Evolutionary conservation across 2,797 vertebrate genomes (phyloP).

Genomic region (Pitangus sulphuratus): DNA sequence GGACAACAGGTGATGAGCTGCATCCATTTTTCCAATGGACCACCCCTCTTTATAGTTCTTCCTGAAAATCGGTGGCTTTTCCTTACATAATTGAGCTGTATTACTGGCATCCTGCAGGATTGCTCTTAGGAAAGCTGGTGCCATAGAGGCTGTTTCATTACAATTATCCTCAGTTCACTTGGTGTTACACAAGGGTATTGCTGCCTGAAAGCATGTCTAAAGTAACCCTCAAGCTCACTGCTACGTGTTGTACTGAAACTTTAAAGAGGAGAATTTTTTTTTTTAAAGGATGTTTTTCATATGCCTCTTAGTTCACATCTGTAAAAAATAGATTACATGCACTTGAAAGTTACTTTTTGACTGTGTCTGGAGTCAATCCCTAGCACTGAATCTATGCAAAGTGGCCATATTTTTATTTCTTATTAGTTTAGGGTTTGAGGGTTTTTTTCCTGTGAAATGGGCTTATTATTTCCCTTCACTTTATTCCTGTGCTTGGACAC

Average conservation of each 20-base stretch:
- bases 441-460: neutral
- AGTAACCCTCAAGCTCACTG: constrained; percentile 9
- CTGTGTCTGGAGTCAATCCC: neutral
- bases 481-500: neutral
- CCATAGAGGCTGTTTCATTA: neutral
- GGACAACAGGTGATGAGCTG: neutral
- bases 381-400: neutral
- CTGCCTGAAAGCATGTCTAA: constrained; percentile 23
- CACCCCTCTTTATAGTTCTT: neutral
- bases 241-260: neutral
- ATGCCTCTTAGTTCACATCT: neutral
- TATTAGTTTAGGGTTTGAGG: neutral
- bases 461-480: neutral
- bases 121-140: neutral
- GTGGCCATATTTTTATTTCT: neutral
- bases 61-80: neutral
- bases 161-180: constrained; percentile 20
- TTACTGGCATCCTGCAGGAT: neutral
- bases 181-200: constrained; percentile 12
- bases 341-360: neutral
- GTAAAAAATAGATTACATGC: neutral
- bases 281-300: neutral
- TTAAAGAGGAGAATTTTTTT: neutral
- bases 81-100: neutral
- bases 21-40: neutral